Base-by-base conservation (phyloP, 2,113 vertebrate species). In the Oryzias melastigma region DNA sequence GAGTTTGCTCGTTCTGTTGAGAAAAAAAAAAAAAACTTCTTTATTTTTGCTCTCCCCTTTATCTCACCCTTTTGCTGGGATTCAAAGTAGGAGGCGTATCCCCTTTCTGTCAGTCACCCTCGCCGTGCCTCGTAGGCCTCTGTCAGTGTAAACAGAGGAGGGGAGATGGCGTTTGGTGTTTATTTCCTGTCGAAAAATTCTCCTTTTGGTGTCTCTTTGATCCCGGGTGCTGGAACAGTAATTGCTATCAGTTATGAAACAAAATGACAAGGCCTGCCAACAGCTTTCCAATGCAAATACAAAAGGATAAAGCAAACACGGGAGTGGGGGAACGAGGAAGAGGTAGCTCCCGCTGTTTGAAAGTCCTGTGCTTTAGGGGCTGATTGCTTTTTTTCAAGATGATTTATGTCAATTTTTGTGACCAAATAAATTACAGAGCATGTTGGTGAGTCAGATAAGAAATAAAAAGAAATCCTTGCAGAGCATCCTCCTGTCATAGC, bases 121-220 rank as follows among this genome's bases (percentile, higher is more conserved):
- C 43, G 18, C 58, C 68, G 47, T 77, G 73, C 77, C 75, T 78
- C 63, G 14, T 15, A 78, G 77, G 86, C 84, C 61, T 79, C 68
- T 75, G 83, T 86, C 87, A 75, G 74, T 74, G 77, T 84, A 87
- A 89, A 88, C 87, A 88, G 81, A 78, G 79, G 71, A 61, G 63
- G 64, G 73, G 58, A 61, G 73, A 67, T 59, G 66, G 73, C 56
- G 77, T 80, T 71, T 82, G 80, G 65, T 73, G 67, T 80, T 71
- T 44, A 76, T 74, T 62, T 69, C 72, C 63, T 62, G 63, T 86
- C 81, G 72, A 58, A 83, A 80, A 78, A 58, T 35, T 62, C 77
- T 82, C 84, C 63, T 79, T 85, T 86, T 84, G 76, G 78, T 81
- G 60, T 81, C 54, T 72, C 81, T 90, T 89, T 89, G 83, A 89